Evolutionary conservation across 2,888 invertebrate genomes (phyloP), one percentile per base, ranked within the genome.

Genomic region (Cerastoderma edule): DNA sequence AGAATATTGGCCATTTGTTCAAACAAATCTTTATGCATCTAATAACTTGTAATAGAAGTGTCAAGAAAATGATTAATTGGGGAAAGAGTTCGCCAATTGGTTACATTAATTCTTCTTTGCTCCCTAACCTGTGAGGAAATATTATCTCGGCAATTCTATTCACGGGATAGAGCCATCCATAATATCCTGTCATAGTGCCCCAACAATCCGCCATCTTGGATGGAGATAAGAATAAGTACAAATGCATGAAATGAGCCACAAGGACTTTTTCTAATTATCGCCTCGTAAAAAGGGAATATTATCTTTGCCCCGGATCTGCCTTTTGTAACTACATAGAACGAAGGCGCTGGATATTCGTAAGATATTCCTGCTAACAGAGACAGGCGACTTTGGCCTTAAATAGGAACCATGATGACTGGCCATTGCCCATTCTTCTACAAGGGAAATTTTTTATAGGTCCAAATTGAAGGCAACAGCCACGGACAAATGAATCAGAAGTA

Each of bases 11-110:
- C 71, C 57, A 75, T 77, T 82, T 79, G 79, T 77, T 30, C 79
- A 82, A 82, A 82, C 79, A 82, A 79, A 79, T 79, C 77, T 77
- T 66, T 72, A 75, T 75, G 75, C 69, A 79, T 79, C 79, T 82
- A 79, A 82, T 82, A 79, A 67, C 82, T 68, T 77, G 79, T 82
- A 82, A 82, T 82, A 82, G 74, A 75, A 67, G 67, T 77, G 82
- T 82, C 82, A 82, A 63, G n/a, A 22, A 33, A 50, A 71, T 82
- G 82, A 82, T 82, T 82, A 82, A 82, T 82, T 82, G 67, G 64
- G 71, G 76, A 82, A 77, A 76, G 69, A 72, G 82, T 72, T 82
- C 75, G 77, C 74, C 82, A 82, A 82, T 82, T 82, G 78, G 77
- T 63, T 78, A 77, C 82, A 82, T 82, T 79, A 82, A 82, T 82